Conservation (phyloP, 2,888 invertebrate genomes). For the Cryptosula pallasiana region DNA sequence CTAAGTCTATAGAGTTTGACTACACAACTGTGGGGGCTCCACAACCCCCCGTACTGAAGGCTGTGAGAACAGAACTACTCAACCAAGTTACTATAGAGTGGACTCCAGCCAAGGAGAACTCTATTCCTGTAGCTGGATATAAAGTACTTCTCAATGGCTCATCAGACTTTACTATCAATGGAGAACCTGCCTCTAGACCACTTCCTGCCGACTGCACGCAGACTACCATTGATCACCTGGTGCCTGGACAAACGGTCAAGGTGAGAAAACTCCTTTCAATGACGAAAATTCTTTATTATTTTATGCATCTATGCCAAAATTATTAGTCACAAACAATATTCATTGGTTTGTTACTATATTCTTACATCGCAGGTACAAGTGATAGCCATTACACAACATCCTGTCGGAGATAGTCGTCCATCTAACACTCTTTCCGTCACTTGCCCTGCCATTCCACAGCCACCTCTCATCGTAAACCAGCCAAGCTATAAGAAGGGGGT, state of each 20-base stretch:
- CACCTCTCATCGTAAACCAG: conserved; percentile 43
- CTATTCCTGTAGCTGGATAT: conserved; percentile 44
- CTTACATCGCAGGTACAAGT: conserved; percentile 42
- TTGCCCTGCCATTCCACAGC: conserved; percentile 45
- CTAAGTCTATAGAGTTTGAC: conserved; percentile 44
- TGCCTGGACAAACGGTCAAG: conserved; percentile 36
- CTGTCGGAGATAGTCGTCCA: conserved; percentile 43
- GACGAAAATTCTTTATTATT: not conserved
- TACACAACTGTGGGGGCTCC: conserved; percentile 50
- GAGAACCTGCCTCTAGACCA: not conserved
- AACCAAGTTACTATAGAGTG: conserved; percentile 44
- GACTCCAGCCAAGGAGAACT: conserved; percentile 39
- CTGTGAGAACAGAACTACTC: not conserved
- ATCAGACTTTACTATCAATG: conserved; percentile 26
- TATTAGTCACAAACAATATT: too few species aligned
- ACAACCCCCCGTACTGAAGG: conserved; percentile 37
- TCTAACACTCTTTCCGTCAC: conserved; percentile 41
- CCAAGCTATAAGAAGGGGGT: conserved; percentile 48
- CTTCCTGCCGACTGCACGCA: conserved; percentile 33
- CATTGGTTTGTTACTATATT: too few species aligned
- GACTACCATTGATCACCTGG: conserved; percentile 48
- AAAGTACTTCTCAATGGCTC: conserved; percentile 47
- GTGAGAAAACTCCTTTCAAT: not conserved
- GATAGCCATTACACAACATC: conserved; percentile 41
- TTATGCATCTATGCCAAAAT: not conserved